Evolutionary conservation across 2,113 vertebrate species (phyloP).

Genomic region (Prinia subflava): DNA sequence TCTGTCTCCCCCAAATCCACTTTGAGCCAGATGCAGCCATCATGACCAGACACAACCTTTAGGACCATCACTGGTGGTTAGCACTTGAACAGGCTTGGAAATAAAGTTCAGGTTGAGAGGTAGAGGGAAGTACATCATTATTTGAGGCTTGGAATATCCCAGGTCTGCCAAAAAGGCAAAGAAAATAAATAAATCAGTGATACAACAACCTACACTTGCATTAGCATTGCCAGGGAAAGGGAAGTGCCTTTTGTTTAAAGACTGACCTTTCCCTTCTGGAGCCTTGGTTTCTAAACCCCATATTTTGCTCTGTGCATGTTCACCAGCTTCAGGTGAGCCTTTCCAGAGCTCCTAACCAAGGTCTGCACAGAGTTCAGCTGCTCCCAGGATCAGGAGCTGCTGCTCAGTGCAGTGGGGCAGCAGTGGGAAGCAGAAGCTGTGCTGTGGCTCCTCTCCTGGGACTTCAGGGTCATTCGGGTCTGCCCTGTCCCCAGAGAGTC

Average conservation of each 20-base stretch:
- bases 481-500: background rate
- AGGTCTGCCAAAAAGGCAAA: background rate
- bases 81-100: background rate
- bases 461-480: background rate
- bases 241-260: background rate
- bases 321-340: background rate
- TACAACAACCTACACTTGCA: background rate
- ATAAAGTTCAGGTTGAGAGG: background rate
- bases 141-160: background rate
- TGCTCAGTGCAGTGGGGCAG: background rate
- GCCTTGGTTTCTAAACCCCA: background rate
- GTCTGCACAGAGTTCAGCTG: rapidly evolving
- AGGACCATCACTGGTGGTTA: background rate
- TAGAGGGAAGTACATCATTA: background rate
- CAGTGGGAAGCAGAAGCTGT: rapidly evolving
- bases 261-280: background rate
- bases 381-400: background rate
- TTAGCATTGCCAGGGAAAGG: background rate
- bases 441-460: background rate
- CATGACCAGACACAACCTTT: rapidly evolving
- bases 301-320: background rate
- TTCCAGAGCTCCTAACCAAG: background rate
- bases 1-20: background rate
- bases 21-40: background rate
- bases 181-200: background rate